phyloP scores from a whole-genome alignment of 2,113 vertebrate species.

The Hyla sarda region DNA sequence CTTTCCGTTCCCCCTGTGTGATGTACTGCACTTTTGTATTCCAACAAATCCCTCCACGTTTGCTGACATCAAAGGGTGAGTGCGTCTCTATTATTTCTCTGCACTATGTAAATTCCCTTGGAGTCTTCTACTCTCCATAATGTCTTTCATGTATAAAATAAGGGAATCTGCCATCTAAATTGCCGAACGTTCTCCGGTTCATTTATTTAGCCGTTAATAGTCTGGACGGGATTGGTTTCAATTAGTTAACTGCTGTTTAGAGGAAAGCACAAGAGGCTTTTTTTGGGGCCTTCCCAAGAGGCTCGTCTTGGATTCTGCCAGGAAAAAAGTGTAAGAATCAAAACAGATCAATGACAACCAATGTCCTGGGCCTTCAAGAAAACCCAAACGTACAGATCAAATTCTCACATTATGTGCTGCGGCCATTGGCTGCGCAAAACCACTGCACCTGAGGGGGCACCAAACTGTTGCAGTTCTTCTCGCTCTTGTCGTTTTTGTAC shows the following conservation, averaged over 20 bases:
- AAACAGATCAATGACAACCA: constrained; percentile 56
- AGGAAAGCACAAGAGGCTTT: constrained; percentile 45
- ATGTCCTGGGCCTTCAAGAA: constrained; percentile 38
- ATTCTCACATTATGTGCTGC: not conserved
- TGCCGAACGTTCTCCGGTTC: not conserved
- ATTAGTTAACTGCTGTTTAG: constrained; percentile 44
- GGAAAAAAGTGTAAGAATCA: constrained; percentile 44
- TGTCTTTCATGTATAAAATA: not conserved
- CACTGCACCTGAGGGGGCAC: not conserved
- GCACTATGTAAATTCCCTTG: no score
- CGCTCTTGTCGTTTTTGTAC: no score
- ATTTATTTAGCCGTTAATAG: constrained; percentile 31
- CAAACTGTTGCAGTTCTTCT: not conserved
- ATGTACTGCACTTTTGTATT: no score
- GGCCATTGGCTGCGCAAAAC: not conserved
- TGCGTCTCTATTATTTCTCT: no score
- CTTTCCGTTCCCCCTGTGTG: no score
- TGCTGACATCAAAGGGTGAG: no score
- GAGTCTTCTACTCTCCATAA: not conserved
- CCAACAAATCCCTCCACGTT: no score
- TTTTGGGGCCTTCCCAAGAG: constrained; percentile 37
- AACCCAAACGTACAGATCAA: constrained; percentile 34
- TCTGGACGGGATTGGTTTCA: constrained; percentile 31
- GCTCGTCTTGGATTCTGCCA: constrained; percentile 43
- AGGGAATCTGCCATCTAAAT: not conserved